Percentiles rank a stretch among this genome's conserved stretches.
Evolutionary conservation across 2,888 invertebrate species (phyloP).

Genomic region (Erebia palarica): DNA sequence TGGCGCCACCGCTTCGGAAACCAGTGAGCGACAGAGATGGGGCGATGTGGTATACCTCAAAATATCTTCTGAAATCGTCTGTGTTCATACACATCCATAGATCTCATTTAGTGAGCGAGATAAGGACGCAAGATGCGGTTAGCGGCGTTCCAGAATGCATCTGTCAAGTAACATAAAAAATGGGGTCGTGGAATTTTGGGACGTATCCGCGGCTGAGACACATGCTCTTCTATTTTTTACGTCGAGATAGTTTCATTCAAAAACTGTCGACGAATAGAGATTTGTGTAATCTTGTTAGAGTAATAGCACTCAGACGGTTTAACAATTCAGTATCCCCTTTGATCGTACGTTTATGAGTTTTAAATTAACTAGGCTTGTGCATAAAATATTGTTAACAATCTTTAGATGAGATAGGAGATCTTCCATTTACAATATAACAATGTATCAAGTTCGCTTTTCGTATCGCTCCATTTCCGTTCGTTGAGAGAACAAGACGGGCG

Average conservation of each 20-base stretch:
- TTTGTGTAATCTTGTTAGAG: constrained; percentile 81
- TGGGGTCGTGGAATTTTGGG: constrained; percentile 77
- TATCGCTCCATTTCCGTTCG: constrained; percentile 67
- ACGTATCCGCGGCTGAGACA: constrained; percentile 71
- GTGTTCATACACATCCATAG: constrained; percentile 64
- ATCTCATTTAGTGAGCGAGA: constrained; percentile 70
- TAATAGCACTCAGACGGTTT: constrained; percentile 60
- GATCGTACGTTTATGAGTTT: constrained; percentile 32
- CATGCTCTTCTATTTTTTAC: constrained; percentile 77
- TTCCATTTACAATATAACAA: constrained; percentile 1
- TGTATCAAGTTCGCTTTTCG: constrained; percentile 68
- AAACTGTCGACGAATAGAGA: constrained; percentile 77
- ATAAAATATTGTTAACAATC: not conserved
- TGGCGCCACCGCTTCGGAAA: constrained; percentile 63
- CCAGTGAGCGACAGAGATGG: constrained; percentile 70
- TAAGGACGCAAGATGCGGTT: constrained; percentile 80
- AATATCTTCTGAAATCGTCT: constrained; percentile 71
- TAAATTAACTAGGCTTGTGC: constrained; percentile 28
- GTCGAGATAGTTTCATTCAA: constrained; percentile 75
- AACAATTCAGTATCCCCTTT: constrained; percentile 63
- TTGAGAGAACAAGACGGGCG: constrained; percentile 54
- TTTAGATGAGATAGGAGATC: constrained; percentile 7
- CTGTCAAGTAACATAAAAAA: constrained; percentile 79
- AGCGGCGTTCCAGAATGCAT: constrained; percentile 79
- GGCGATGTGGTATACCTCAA: constrained; percentile 63